A percentile compares a stretch with the other conserved stretches of the same genome.
Evolutionary conservation across 2,888 invertebrate genomes (phyloP).

Genomic region (Coecobrya sp.): DNA sequence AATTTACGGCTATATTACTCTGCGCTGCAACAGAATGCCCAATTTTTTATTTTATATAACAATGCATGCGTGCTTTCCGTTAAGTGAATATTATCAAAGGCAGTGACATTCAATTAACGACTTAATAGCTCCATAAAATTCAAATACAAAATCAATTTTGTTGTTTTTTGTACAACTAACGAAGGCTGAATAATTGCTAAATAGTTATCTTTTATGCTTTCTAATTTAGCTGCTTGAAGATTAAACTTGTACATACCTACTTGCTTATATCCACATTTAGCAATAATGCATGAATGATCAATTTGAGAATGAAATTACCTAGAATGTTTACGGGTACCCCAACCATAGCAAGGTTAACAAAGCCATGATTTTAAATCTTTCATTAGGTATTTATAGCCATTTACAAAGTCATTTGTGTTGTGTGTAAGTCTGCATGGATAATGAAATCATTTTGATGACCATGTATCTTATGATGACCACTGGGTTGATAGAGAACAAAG

Average conservation of each 20-base stretch:
- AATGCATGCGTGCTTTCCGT: slow-evolving; percentile 20
- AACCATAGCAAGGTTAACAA: not conserved
- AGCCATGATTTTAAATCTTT: not conserved
- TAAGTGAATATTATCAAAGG: not conserved
- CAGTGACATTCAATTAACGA: slow-evolving; percentile 44
- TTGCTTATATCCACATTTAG: not conserved
- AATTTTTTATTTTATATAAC: slow-evolving; percentile 51
- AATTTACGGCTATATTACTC: slow-evolving; percentile 47
- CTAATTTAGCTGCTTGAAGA: slow-evolving; percentile 25
- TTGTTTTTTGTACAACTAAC: slow-evolving; percentile 33
- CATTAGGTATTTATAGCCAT: not conserved
- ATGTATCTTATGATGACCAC: not conserved
- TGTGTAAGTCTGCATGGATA: not conserved
- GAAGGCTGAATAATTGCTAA: slow-evolving; percentile 46
- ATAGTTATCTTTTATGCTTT: slow-evolving; percentile 30
- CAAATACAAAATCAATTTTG: slow-evolving; percentile 61
- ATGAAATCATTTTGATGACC: not conserved
- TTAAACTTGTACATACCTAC: not conserved
- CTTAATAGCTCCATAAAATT: slow-evolving; percentile 54
- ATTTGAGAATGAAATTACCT: not conserved
- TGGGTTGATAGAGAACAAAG: not conserved
- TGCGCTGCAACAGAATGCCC: slow-evolving; percentile 45
- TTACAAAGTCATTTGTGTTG: not conserved
- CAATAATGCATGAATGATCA: not conserved
- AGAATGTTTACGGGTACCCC: too few species aligned